Conservation (phyloP, 1,140 invertebrate species). For the Microplitis mediator region DNA sequence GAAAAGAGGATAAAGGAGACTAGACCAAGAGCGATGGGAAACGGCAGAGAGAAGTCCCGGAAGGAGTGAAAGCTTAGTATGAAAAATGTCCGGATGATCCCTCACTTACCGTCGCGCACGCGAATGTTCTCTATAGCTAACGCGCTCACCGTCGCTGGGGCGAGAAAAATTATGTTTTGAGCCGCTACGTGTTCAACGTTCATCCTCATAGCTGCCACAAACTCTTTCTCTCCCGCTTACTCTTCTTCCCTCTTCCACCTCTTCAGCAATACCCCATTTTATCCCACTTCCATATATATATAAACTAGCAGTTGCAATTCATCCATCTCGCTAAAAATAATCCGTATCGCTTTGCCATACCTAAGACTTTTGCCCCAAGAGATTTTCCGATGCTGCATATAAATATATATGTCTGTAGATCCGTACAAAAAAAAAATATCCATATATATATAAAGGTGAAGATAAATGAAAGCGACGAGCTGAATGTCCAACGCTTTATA, state of each 20-base stretch:
- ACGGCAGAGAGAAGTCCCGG: constrained; percentile 26
- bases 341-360: constrained; percentile 12
- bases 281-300: not conserved
- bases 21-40: constrained; percentile 27
- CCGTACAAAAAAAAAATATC: no score
- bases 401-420: not conserved
- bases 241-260: not conserved
- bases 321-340: constrained; percentile 15
- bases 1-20: constrained; percentile 1
- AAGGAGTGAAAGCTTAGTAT: constrained; percentile 47
- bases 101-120: constrained; percentile 32
- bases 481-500: constrained; percentile 3
- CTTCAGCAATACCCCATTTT: not conserved
- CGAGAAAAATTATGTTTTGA: constrained; percentile 50
- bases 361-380: not conserved
- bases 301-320: not conserved
- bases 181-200: constrained; percentile 18
- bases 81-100: constrained; percentile 52
- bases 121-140: constrained; percentile 10
- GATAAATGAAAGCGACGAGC: constrained; percentile 21
- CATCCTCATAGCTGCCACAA: not conserved
- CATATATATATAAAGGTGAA: not conserved
- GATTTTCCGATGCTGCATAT: not conserved
- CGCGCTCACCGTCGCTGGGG: constrained; percentile 10
- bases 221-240: not conserved